Evolutionary conservation across 2,888 invertebrate species (phyloP), one percentile per base, ranked within the genome.

Genomic region (Cephus nigrinus): DNA sequence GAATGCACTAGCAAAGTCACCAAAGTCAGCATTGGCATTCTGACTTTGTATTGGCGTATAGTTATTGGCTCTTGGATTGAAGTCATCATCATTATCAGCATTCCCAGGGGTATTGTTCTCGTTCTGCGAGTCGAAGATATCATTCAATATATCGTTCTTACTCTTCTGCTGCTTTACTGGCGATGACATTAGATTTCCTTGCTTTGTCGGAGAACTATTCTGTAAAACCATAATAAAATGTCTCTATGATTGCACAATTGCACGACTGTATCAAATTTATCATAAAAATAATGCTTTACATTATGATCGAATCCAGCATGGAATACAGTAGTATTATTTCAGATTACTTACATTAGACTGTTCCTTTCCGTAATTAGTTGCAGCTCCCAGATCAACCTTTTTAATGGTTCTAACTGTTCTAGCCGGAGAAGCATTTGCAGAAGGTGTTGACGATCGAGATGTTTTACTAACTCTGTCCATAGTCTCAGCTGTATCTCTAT

Each of bases 1-100:
- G 90, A 96, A 96, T 0, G 95, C 96, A 81, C 94, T 93, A 5
- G 94, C 93, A 89, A 97, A 97, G 92, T 97, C 96, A 0, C 96
- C 96, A 90, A 97, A 97, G 79, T 96, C 96, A 68, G 88, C 71
- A 84, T 89, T 90, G 2, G 83, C 78, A 75, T 86, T 88, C 68
- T 88, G 88, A 34, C 81, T 55, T 40, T 85, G 84, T 35, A 86
- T 90, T 91, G 73, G 92, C 92, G 77, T 93, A 86, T 89, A 88
- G 79, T 85, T 82, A 78, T 91, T 91, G 72, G 82, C 93, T 91
- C 94, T 92, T 1, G 94, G 95, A 88, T 95, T 93, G 76, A 95
- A 95, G 85, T 95, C 95, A 75, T 94, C 94, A 3, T 90, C 90
- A 3, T 92, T 90, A 32, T 90, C 86, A 75, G 83, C 83, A 68